Conservation (phyloP, 2,888 invertebrate species). For the Anarsia innoxiella region DNA sequence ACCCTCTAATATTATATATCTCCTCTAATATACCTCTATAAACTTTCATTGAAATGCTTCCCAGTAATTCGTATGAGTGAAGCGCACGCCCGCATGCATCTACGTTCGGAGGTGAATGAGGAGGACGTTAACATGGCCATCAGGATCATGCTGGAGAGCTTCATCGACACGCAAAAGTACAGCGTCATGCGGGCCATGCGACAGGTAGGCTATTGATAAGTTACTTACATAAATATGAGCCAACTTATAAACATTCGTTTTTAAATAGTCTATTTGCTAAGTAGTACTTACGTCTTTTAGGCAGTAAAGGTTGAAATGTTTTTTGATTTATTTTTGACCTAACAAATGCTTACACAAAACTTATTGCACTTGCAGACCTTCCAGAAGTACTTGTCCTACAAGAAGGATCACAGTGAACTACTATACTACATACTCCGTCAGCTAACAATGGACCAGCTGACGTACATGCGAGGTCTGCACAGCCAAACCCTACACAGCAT, state of each 20-base stretch:
- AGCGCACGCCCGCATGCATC: conserved; percentile 96
- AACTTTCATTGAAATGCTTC: background rate
- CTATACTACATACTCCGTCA: conserved; percentile 96
- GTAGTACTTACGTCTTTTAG: no score
- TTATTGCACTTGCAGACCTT: conserved; percentile 94
- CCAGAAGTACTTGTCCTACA: conserved; percentile 93
- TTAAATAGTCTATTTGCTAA: no score
- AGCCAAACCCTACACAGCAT: conserved; percentile 81
- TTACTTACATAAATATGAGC: background rate
- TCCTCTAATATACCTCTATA: no score
- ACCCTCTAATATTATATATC: no score
- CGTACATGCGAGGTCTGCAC: conserved; percentile 83
- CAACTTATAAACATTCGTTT: no score
- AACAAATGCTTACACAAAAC: no score
- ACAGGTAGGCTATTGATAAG: conserved; percentile 78
- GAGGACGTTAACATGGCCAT: conserved; percentile 99
- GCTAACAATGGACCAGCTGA: conserved; percentile 91
- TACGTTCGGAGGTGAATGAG: conserved; percentile 90
- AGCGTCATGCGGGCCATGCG: conserved; percentile 97
- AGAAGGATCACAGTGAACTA: conserved; percentile 96
- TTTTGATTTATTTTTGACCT: no score
- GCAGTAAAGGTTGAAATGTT: no score
- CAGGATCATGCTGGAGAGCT: conserved; percentile 97
- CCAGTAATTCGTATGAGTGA: conserved; percentile 97
- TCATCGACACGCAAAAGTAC: conserved; percentile 99